Conservation (phyloP, 2,797 vertebrate species). For the Trachurus trachurus region DNA sequence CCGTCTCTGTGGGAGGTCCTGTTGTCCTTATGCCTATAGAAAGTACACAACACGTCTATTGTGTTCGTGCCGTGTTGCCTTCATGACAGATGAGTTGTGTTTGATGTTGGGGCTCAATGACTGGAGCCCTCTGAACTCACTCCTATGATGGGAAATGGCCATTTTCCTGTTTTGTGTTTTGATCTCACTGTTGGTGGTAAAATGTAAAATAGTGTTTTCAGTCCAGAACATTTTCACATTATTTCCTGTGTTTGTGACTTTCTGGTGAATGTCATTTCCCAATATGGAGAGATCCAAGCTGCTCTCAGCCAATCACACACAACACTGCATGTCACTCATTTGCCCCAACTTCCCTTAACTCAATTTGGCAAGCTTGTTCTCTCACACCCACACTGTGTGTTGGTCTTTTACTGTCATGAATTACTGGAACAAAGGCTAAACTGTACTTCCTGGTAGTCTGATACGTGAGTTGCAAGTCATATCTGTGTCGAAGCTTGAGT, state of each 20-base stretch:
- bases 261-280: constrained; percentile 18
- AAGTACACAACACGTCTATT: constrained; percentile 11
- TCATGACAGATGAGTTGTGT: constrained; percentile 10
- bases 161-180: constrained; percentile 32
- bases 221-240: neutral
- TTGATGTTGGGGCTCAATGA: constrained; percentile 10
- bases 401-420: neutral
- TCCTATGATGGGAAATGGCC: constrained; percentile 27
- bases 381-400: constrained; percentile 27
- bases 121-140: neutral
- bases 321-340: constrained; percentile 9
- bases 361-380: constrained; percentile 27
- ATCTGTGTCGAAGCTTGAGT: neutral
- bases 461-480: too few relatives aligned
- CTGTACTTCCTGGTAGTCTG: constrained; percentile 38
- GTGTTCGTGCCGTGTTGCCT: neutral
- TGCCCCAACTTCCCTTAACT: constrained; percentile 43
- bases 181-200: neutral
- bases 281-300: constrained; percentile 13
- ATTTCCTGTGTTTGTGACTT: constrained; percentile 24
- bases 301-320: constrained; percentile 19
- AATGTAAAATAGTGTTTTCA: neutral
- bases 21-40: constrained; percentile 34
- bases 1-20: constrained; percentile 6
- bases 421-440: constrained; percentile 26